These are phyloP conservation scores for Mycetomoellerius zeteki DNA, from an alignment of 1,140 invertebrate genomes.

Conservation along the genomic window DNA sequence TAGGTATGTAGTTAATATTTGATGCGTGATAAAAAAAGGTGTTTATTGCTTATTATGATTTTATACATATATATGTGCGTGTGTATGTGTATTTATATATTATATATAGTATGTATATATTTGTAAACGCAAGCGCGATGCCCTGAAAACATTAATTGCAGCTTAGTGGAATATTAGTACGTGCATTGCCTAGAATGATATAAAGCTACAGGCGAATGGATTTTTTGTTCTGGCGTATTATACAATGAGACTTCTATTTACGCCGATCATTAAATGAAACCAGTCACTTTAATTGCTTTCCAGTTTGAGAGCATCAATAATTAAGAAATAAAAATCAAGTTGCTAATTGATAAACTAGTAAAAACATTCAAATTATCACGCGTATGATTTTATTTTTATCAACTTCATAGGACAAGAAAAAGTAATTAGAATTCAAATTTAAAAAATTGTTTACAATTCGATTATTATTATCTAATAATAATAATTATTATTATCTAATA, in stretches of 20 bases:
- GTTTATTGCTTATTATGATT: slow-evolving; percentile 23
- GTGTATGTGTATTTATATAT: no score
- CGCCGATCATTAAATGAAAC: slow-evolving; percentile 13
- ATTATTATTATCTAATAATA: slow-evolving; percentile 3
- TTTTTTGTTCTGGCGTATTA: slow-evolving; percentile 9
- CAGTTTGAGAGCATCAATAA: slow-evolving; percentile 12
- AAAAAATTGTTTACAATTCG: not conserved
- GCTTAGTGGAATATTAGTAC: slow-evolving; percentile 30
- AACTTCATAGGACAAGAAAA: not conserved
- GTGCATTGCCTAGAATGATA: not conserved
- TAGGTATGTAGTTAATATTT: not conserved
- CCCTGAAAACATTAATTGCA: not conserved
- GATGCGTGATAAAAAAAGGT: slow-evolving; percentile 8
- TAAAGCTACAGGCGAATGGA: not conserved
- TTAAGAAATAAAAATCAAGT: slow-evolving; percentile 8
- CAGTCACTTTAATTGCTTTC: slow-evolving; percentile 35
- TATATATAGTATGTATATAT: not conserved
- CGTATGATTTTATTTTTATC: not conserved
- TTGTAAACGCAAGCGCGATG: not conserved
- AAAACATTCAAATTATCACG: not conserved
- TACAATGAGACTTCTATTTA: slow-evolving; percentile 11
- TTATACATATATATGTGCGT: no score
- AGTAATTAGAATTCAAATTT: not conserved
- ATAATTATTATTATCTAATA: not conserved
- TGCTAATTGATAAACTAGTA: not conserved